Evolutionary conservation across 35 echinoderm and acorn worm genomes (phyloP).

Genomic region (Ophioderma brevispina): DNA sequence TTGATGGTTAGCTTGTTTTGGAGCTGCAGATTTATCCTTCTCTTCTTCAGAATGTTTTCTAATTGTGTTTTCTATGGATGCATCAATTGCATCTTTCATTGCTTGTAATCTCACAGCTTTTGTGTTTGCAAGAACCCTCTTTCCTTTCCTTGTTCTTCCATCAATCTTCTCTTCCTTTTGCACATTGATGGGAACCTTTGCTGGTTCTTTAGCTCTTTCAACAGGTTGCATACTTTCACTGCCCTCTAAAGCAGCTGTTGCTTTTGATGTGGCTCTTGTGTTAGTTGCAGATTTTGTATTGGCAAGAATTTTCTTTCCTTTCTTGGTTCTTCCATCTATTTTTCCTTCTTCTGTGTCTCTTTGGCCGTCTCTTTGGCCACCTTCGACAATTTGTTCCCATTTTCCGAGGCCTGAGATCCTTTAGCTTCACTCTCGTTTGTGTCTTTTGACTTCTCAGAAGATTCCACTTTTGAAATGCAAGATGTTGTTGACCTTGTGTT

Average conservation of each 20-base stretch:
- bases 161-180: not conserved
- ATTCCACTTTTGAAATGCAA: too few species aligned
- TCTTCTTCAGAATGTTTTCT: not conserved
- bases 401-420: too few species aligned
- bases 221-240: not conserved
- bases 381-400: too few species aligned
- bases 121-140: not conserved
- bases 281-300: too few species aligned
- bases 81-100: not conserved
- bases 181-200: too few species aligned
- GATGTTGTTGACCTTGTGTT: too few species aligned
- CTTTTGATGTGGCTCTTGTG: not conserved
- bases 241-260: not conserved
- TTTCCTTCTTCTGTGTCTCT: not conserved
- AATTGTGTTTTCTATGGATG: not conserved
- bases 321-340: not conserved
- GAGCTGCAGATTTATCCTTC: too few species aligned
- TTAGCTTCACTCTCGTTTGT: too few species aligned
- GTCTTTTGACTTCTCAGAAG: too few species aligned
- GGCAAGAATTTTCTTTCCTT: too few species aligned
- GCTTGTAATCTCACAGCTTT: not conserved
- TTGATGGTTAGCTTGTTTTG: too few species aligned
- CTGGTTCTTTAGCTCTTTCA: not conserved
- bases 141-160: not conserved
- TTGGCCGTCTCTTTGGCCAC: not conserved